Conservation (phyloP, 2,113 vertebrate genomes). For the Oreocharis arfaki region DNA sequence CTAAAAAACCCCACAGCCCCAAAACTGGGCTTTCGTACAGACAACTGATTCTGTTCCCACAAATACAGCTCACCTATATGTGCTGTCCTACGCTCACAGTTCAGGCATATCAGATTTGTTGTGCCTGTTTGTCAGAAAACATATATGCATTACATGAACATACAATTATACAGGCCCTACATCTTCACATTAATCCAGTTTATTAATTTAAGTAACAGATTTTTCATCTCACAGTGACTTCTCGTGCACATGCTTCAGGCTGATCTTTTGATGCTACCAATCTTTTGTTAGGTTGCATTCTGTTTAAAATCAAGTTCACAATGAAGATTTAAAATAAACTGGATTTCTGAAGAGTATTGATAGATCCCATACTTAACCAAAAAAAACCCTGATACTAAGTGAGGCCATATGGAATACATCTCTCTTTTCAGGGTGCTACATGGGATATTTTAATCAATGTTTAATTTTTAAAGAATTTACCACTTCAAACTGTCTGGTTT, state of each 20-base stretch:
- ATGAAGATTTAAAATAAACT: neutral
- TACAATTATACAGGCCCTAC: neutral
- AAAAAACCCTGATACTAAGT: neutral
- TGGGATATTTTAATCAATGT: neutral
- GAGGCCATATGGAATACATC: neutral
- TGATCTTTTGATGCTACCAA: neutral
- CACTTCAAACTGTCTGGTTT: neutral
- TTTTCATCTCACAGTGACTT: neutral
- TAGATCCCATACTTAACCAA: neutral
- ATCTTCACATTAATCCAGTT: neutral
- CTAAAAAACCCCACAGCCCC: neutral
- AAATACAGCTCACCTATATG: accelerated
- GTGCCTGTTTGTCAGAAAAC: neutral
- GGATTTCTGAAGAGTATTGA: neutral
- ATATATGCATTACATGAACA: accelerated
- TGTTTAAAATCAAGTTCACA: neutral
- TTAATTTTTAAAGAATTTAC: neutral
- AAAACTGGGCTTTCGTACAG: neutral
- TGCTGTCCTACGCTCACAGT: neutral
- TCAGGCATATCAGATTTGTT: neutral
- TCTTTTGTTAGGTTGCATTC: neutral
- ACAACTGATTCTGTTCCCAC: neutral
- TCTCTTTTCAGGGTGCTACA: neutral
- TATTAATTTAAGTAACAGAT: neutral
- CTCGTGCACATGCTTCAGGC: neutral